phyloP scores from a whole-genome alignment of 2,113 vertebrate species.

The Chauna torquata region DNA sequence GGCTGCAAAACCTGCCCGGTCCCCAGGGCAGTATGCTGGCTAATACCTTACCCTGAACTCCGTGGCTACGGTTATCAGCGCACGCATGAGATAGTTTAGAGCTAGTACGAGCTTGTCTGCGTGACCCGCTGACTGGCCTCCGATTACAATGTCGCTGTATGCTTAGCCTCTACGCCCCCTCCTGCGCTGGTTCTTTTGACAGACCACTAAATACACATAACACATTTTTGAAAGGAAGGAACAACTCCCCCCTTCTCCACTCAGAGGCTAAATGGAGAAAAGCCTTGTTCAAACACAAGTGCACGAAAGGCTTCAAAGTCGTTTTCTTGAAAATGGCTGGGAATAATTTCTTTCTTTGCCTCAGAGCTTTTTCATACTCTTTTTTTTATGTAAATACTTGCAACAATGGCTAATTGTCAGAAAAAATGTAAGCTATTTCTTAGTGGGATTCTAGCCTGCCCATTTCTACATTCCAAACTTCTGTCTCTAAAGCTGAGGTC shows the following conservation, averaged over 20 bases:
- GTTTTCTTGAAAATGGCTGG: conserved; percentile 17
- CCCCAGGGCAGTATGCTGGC: neutral
- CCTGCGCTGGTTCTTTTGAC: neutral
- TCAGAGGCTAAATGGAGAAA: conserved; percentile 5
- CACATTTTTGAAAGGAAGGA: neutral
- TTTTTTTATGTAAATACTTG: conserved; percentile 1
- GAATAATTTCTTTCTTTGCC: conserved; percentile 3
- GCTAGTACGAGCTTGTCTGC: neutral
- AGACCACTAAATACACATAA: neutral
- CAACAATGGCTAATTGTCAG: conserved; percentile 45
- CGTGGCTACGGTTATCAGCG: neutral
- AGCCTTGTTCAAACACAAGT: conserved; percentile 29
- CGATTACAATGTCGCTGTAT: neutral
- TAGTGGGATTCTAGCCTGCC: conserved; percentile 32
- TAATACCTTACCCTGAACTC: neutral
- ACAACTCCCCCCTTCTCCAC: neutral
- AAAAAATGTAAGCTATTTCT: conserved; percentile 55
- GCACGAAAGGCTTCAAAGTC: neutral
- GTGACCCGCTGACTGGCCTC: neutral
- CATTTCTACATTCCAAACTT: conserved; percentile 47
- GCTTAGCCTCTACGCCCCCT: neutral
- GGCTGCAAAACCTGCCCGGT: neutral
- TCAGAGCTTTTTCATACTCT: neutral
- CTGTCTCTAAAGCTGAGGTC: conserved; percentile 17
- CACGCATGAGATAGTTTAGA: neutral